phyloP scores from a whole-genome alignment of 2,888 invertebrate species.

The Therioaphis trifolii region DNA sequence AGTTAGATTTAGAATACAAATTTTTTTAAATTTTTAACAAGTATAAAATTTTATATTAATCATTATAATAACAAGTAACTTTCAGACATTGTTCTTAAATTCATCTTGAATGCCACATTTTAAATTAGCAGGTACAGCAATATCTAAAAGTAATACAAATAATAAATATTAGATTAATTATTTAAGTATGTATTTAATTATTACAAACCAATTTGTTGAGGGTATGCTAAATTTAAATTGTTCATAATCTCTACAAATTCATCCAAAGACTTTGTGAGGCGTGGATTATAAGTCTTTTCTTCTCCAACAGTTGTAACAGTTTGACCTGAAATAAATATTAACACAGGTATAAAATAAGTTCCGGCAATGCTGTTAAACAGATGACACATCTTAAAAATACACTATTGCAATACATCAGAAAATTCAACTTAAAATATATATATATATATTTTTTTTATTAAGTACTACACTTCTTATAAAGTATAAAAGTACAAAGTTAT shows the following conservation, averaged over 20 bases:
- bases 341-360: background rate
- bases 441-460: no score
- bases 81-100: conserved; percentile 43
- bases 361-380: no score
- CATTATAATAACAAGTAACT: conserved; percentile 30
- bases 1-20: no score
- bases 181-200: conserved; percentile 28
- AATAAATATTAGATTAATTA: no score
- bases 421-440: no score
- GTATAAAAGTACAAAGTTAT: no score
- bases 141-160: conserved; percentile 76
- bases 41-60: conserved; percentile 9
- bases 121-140: conserved; percentile 88
- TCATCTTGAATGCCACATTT: conserved; percentile 77
- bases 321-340: conserved; percentile 72
- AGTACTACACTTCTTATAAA: no score
- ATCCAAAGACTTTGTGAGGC: conserved; percentile 82
- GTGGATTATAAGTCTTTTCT: conserved; percentile 88
- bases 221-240: conserved; percentile 90
- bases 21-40: conserved; percentile 25
- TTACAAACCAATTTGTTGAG: conserved; percentile 90
- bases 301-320: conserved; percentile 91
- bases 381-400: no score
- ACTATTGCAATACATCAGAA: no score
- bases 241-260: conserved; percentile 93